Evolutionary conservation across 2,797 vertebrate species (phyloP).

Genomic region (Dendrocincla tyrannina): DNA sequence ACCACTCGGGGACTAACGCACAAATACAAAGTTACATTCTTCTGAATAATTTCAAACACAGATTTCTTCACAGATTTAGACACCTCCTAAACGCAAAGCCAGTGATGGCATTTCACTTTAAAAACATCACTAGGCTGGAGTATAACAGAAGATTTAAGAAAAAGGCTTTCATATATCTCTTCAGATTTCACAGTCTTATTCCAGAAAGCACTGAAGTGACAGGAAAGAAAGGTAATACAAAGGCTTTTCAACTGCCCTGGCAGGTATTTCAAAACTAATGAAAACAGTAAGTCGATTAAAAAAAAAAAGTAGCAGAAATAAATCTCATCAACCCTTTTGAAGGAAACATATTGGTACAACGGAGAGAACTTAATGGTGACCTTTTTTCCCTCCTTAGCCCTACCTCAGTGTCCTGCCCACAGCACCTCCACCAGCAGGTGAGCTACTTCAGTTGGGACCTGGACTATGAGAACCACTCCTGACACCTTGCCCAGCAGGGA

Average conservation of each 20-base stretch:
- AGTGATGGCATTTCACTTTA: not conserved
- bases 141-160: not conserved
- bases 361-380: not conserved
- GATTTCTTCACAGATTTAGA: not conserved
- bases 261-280: not conserved
- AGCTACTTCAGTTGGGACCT: not conserved
- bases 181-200: not conserved
- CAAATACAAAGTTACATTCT: not conserved
- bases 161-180: not conserved
- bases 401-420: fast-evolving
- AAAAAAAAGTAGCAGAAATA: not conserved
- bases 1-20: not conserved
- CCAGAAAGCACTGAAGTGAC: not conserved
- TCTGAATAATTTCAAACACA: not conserved
- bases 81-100: not conserved
- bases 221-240: not conserved
- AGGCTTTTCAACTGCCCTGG: not conserved
- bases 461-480: not conserved
- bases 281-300: not conserved
- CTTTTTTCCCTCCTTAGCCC: not conserved
- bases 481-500: not conserved
- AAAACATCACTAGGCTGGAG: not conserved
- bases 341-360: not conserved
- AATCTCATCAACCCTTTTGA: not conserved
- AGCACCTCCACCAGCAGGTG: not conserved